Base-by-base conservation (phyloP, 2,797 vertebrate genomes). In the Typhlichthys subterraneus region DNA sequence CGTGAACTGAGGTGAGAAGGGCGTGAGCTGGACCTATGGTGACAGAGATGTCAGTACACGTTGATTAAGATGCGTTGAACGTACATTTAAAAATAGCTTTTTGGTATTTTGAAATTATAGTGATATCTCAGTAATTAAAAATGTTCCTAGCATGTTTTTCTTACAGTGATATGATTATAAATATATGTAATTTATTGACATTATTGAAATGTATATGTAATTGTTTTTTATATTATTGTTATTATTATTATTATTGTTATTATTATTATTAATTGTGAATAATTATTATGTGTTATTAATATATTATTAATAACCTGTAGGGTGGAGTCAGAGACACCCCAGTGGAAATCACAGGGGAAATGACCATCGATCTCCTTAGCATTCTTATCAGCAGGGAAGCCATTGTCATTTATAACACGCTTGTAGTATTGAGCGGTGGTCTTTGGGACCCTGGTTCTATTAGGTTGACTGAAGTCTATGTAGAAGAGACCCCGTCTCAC, bases 331-430 rank as follows among this genome's bases (percentile, higher is more conserved):
- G 97, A 92, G 67, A 98, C 77, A 0, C 97, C 98, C 95, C 97
- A 99, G 50, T 95, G 95, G 82, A 98, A 99, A 60, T 93, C 85
- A 63, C 96, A 98, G 61, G 97, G 94, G 77, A 99, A 98, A 17
- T 83, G 91, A 2, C 93, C 94, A 55, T 82, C 81, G 38, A 90
- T 54, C n/a, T 75, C 74, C 50, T 1, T 31, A 6, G 59, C 69
- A 31, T 89, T 73, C 61, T 94, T 83, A 31, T 75, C 81, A 1
- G 45, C 58, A 3, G 90, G 89, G 81, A 98, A 97, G n/a, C 97
- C 97, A 1, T 96, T 94, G 75, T 95, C 83, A 54, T 0, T 67
- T 49, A 98, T 85, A 45, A 98, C 88, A 71, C 87, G 88, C 51
- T 87, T 94, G 70, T 97, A 99, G 80, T 95, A 98, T 70, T 85